Percentiles rank a stretch among this genome's conserved stretches.
Evolutionary conservation across 1,140 invertebrate genomes (phyloP).

Genomic region (Elysia chlorotica): DNA sequence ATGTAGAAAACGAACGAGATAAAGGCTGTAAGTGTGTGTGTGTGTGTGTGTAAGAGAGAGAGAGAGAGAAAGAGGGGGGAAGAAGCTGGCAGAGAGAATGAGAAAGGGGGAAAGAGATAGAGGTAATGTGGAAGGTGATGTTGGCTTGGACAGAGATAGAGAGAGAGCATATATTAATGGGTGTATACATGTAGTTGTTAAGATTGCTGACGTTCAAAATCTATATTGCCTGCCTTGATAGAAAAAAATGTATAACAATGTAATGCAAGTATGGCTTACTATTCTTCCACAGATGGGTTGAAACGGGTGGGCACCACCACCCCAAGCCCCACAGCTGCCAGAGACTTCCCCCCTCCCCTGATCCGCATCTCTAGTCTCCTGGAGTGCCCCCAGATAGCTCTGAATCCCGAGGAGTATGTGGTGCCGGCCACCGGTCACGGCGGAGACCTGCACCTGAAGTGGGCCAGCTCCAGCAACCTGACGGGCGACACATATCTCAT

Average conservation of each 20-base stretch:
- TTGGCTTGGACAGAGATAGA: too few relatives aligned
- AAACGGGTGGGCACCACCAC: constrained; percentile 14
- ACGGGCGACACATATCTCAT: not conserved
- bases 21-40: not conserved
- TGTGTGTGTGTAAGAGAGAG: not conserved
- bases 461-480: not conserved
- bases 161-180: too few relatives aligned
- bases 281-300: constrained; percentile 6
- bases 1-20: not conserved
- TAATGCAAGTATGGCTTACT: not conserved
- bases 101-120: too few relatives aligned
- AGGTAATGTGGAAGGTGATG: too few relatives aligned
- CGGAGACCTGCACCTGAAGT: not conserved
- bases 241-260: too few relatives aligned
- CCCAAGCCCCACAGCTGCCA: not conserved
- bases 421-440: not conserved
- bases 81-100: too few relatives aligned
- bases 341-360: not conserved
- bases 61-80: too few relatives aligned
- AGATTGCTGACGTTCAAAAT: too few relatives aligned
- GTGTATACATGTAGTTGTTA: too few relatives aligned
- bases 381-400: not conserved
- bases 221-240: too few relatives aligned
- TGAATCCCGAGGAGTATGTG: constrained; percentile 1
- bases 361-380: constrained; percentile 13